Conservation (phyloP, 2,113 vertebrate species). For the Trogon melanurus region DNA sequence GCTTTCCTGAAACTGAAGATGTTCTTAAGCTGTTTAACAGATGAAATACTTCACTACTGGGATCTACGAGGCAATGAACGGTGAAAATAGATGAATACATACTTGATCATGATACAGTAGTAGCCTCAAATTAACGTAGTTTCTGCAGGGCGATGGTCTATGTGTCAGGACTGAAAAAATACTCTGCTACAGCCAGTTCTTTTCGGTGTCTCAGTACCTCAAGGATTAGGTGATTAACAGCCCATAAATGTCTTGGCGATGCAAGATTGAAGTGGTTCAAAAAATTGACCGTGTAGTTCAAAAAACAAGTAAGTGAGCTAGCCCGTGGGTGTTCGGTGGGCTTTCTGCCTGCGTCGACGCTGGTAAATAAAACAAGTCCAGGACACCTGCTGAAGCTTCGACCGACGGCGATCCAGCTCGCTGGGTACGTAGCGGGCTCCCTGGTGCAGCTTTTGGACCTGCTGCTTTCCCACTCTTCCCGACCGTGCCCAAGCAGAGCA, state of each 20-base stretch:
- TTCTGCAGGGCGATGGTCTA: neutral
- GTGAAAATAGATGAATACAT: neutral
- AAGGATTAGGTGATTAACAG: neutral
- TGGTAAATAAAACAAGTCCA: neutral
- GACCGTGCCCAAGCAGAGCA: neutral
- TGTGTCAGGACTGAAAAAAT: neutral
- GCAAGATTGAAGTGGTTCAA: neutral
- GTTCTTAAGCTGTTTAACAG: conserved; percentile 9
- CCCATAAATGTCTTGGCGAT: neutral
- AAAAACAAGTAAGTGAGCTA: neutral
- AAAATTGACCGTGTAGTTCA: neutral
- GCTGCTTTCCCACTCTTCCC: too few relatives aligned
- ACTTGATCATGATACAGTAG: neutral
- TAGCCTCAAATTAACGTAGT: neutral
- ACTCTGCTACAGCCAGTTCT: neutral
- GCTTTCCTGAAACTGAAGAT: neutral
- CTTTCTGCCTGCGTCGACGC: accelerated
- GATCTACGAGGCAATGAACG: neutral
- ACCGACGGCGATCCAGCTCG: neutral
- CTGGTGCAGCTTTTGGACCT: neutral
- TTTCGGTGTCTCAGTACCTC: neutral
- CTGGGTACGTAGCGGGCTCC: neutral
- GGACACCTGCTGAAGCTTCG: neutral
- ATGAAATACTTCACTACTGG: neutral
- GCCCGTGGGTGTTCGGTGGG: accelerated